These are phyloP conservation scores for Bucco capensis DNA, from an alignment of 2,113 vertebrate species.

Conservation along the genomic window DNA sequence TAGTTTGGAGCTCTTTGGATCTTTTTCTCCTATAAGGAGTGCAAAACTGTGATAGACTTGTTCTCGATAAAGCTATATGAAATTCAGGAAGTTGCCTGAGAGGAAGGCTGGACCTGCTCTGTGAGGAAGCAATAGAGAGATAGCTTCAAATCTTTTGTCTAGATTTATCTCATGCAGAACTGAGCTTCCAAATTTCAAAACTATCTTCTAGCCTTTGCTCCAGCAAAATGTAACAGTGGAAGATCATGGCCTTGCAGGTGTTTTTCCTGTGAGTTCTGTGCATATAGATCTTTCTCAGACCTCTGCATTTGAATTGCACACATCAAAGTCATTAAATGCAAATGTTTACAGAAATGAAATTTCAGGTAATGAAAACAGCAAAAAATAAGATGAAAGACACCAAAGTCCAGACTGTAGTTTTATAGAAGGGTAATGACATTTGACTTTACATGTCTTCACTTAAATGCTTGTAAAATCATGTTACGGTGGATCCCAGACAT, in stretches of 20 bases:
- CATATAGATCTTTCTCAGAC: no score
- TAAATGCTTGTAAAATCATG: neutral
- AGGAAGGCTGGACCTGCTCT: neutral
- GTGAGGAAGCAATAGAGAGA: neutral
- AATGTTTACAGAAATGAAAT: neutral
- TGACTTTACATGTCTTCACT: neutral
- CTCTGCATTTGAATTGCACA: no score
- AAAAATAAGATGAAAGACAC: neutral
- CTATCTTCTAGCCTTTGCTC: neutral
- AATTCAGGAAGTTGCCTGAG: neutral
- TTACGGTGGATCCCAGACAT: neutral
- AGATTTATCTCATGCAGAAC: neutral
- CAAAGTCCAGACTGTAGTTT: neutral
- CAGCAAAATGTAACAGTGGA: neutral
- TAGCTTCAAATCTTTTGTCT: neutral
- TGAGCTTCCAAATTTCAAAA: neutral
- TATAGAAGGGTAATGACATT: neutral
- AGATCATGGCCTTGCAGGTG: no score
- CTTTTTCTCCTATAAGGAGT: neutral
- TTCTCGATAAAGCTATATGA: neutral
- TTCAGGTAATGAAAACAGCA: neutral
- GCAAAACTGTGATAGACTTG: neutral
- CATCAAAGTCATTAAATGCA: neutral
- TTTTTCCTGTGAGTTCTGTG: no score
- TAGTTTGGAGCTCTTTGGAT: neutral